Evolutionary conservation across 1,140 invertebrate species (phyloP), one percentile per base, ranked within the genome.

Genomic region (Papilio dardanus): DNA sequence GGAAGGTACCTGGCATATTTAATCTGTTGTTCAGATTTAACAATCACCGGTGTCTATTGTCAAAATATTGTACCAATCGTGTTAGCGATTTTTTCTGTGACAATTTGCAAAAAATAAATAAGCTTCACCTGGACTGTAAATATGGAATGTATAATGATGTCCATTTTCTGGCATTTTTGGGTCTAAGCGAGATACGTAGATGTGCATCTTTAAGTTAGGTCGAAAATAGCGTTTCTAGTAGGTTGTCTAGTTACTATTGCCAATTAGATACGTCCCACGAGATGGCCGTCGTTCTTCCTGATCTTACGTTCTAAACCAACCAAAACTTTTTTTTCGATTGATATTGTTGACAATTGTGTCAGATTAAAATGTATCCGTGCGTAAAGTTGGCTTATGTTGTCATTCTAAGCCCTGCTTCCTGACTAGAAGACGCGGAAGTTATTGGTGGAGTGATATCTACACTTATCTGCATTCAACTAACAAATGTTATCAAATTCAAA

Each of bases 1-100:
- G 37, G 68, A 71, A 42, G 68, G n/a, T 46, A 71, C 68, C 68
- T 71, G 24, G 24, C 40, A 46, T 71, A 71, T 50, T 42, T 30
- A 37, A 35, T 40, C 28, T 50, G 68, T 46, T 46, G 40, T 71
- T 71, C 28, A 4, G 24, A 28, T 28, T 28, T 28, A 62, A 62
- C 4, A 62, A 62, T 62, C 54, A 5, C 19, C 24, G 30, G 24
- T 28, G 10, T 54, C 50, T 62, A 62, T 62, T 28, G 54, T 62
- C 54, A 30, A 62, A 62, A 14, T 62, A 30, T 30, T 62, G 12
- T 28, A 62, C 24, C 21, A 62, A 30, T 62, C 30, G 12, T 28
- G 12, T 58, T 28, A 28, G 21, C 10, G 14, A 14, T 58, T 12
- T 16, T 62, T 24, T 10, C 19, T 8, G 10, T 3, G 19, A 62